phyloP scores from a whole-genome alignment of 2,888 invertebrate genomes.

The Dryocosmus kuriphilus region DNA sequence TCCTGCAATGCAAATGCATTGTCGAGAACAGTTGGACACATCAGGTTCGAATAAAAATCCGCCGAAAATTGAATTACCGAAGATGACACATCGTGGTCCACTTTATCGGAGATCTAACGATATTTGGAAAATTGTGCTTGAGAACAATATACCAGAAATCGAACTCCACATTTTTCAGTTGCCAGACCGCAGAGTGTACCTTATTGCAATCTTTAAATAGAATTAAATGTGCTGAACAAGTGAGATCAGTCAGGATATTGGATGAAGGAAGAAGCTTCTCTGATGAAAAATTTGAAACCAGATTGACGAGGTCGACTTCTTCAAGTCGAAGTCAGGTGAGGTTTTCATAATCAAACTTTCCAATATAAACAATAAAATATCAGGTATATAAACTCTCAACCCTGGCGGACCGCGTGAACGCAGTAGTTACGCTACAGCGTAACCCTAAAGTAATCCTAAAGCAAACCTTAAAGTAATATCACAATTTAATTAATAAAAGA shows the following conservation, averaged over 20 bases:
- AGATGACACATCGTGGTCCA: not conserved
- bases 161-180: not conserved
- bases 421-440: too few relatives aligned
- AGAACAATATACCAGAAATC: not conserved
- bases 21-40: not conserved
- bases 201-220: not conserved
- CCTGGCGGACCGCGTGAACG: too few relatives aligned
- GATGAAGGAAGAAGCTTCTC: not conserved
- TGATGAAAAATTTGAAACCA: not conserved
- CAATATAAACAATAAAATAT: not conserved
- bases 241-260: not conserved
- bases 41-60: not conserved
- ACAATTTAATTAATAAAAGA: too few relatives aligned
- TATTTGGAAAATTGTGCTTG: not conserved
- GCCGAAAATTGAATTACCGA: not conserved
- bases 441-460: too few relatives aligned
- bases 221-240: not conserved
- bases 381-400: too few relatives aligned
- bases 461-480: too few relatives aligned
- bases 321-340: not conserved
- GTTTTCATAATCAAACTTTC: not conserved
- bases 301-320: not conserved
- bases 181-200: not conserved
- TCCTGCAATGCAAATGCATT: not conserved
- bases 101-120: too few relatives aligned